Conservation (phyloP, 2,888 invertebrate genomes). For the Polyommatus icarus region DNA sequence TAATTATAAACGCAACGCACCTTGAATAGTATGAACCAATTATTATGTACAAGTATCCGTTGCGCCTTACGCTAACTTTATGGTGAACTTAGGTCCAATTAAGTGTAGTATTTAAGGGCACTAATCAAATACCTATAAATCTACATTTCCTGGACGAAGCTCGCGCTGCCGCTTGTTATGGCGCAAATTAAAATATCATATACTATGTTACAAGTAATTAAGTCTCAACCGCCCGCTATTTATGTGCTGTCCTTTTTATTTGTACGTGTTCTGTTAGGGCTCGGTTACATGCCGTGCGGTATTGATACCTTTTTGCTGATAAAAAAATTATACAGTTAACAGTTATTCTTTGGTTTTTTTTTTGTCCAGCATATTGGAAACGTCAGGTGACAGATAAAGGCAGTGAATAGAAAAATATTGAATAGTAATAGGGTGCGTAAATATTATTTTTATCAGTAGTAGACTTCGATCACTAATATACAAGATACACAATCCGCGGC, state of each 20-base stretch:
- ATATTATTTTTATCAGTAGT: too few species aligned
- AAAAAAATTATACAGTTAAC: too few species aligned
- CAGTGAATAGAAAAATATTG: too few species aligned
- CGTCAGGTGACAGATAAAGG: too few species aligned
- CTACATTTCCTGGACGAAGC: constrained; percentile 33
- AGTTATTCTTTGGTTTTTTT: too few species aligned
- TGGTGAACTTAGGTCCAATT: constrained; percentile 36
- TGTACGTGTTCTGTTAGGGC: background rate
- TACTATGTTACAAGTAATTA: constrained; percentile 18
- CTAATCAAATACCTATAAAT: constrained; percentile 38
- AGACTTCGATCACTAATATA: too few species aligned
- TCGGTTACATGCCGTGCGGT: background rate
- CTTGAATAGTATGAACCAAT: too few species aligned
- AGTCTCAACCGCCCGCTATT: background rate
- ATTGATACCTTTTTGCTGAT: background rate
- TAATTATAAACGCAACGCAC: too few species aligned
- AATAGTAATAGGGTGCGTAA: too few species aligned
- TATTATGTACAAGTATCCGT: background rate
- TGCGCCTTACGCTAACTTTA: constrained; percentile 33
- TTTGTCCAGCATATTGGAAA: too few species aligned
- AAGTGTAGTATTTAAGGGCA: constrained; percentile 37
- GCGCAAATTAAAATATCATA: constrained; percentile 26
- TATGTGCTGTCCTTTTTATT: constrained; percentile 1
- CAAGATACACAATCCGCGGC: too few species aligned
- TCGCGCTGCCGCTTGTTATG: constrained; percentile 2